A percentile compares a stretch with the other conserved stretches of the same genome.
Conservation (phyloP, 1,140 invertebrate genomes). For the Drosophila pseudoananassae region DNA sequence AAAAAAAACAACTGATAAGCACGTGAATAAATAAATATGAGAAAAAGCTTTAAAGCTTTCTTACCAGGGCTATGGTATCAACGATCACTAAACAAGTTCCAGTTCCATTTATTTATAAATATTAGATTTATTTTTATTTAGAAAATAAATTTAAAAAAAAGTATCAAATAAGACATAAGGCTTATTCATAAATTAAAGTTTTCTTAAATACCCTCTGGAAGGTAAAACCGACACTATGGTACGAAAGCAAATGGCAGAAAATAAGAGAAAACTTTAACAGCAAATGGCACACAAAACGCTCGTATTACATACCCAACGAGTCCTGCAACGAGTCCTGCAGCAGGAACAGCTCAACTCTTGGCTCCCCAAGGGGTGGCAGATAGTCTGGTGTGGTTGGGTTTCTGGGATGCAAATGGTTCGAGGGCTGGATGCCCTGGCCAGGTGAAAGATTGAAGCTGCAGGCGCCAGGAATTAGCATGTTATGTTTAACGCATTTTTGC, state of each 20-base stretch:
- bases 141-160: background rate
- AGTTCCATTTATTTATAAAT: background rate
- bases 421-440: conserved; percentile 25
- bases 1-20: conserved; percentile 26
- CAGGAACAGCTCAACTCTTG: conserved; percentile 4
- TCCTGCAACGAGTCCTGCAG: conserved; percentile 3
- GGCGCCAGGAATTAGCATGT: conserved; percentile 75
- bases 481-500: conserved; percentile 81
- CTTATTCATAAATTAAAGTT: too few species aligned
- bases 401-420: conserved; percentile 2
- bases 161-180: too few species aligned
- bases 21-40: conserved; percentile 12
- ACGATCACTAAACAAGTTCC: conserved; percentile 13
- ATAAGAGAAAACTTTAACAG: conserved; percentile 46
- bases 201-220: background rate
- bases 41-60: conserved; percentile 39
- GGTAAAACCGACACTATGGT: conserved; percentile 5
- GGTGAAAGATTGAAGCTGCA: conserved; percentile 71
- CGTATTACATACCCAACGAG: conserved; percentile 60
- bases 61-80: conserved; percentile 24
- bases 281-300: conserved; percentile 74
- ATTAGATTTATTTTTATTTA: background rate
- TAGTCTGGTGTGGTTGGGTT: background rate
- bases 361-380: background rate
- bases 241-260: conserved; percentile 36